Evolutionary conservation across 2,113 vertebrate species (phyloP), one percentile per base, ranked within the genome.

Genomic region (Suricata suricatta): DNA sequence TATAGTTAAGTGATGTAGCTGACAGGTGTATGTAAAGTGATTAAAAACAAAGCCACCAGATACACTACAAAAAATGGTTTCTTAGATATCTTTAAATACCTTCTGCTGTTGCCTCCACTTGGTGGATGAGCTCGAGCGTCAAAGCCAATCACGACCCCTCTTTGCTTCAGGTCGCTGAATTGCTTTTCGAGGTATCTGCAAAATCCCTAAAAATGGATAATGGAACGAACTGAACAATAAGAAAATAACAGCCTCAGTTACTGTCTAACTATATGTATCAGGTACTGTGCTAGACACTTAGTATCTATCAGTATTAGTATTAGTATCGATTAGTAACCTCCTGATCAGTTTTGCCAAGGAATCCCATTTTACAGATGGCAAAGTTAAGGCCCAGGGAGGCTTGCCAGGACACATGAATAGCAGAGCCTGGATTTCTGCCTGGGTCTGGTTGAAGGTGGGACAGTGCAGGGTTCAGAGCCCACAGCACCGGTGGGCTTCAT

Each of bases 121-220:
- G 99, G 87, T 29, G 98, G 98, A 92, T 99, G 99, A 79, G 99
- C 99, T 0, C 99, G 99, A 15, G 99, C 99, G 10, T 99, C 99
- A 66, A 99, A 99, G 7, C 99, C 99, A 92, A 99, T 99, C 88
- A 99, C 99, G 19, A 99, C 99, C 0, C 99, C 99, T 95, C 99
- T 99, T 87, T 99, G 98, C 97, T 99, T 99, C 33, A 99, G 98
- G 97, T 99, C 99, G 92, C 95, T 94, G 97, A 99, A 99, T 82
- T 98, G 99, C 93, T 99, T 98, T 98, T 99, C 99, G 91, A 99
- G 98, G 96, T 99, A 99, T 41, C 97, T 97, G 98, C 99, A 99
- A 98, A 99, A 99, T 68, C 99, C 99, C 99, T 99, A 74, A 82
- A 84, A 90, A 35, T 1, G 54, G 27, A 60, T 94, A 95, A 82